Evolutionary conservation across 2,113 vertebrate genomes (phyloP), one percentile per base, ranked within the genome.

Genomic region (Rhizomys pruinosus): DNA sequence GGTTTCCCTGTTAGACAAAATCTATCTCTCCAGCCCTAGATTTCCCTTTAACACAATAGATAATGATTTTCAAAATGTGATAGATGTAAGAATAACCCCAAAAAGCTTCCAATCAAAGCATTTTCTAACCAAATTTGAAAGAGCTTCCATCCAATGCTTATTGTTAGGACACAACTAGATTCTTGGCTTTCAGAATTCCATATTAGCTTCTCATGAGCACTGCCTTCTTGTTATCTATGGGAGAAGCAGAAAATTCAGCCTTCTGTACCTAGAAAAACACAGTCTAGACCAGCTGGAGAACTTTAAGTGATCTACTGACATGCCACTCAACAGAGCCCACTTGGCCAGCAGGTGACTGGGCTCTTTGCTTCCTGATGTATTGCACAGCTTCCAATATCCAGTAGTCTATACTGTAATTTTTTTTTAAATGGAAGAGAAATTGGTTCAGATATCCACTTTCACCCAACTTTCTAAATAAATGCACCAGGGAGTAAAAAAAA

Each of bases 161-260:
- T 77, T 55, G 81, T 37, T 39, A 69, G 20, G 68, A 47, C 4
- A 57, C 55, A 74, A 73, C 27, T 55, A 63, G 42, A 77, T 52
- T 78, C 19, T 27, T 73, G 42, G 37, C 59, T 90, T 93, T 85
- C 47, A 57, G 42, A 94, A 88, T 87, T 93, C 47, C 12, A 69
- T 22, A 82, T 20, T 22, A 20, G 42, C 37, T 47, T 90, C 47
- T 55, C n/a, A 32, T 66, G 11, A 84, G 16, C 19, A 37, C n/a
- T 87, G 77, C 11, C 73, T 52, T 63, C 25, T 55, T 86, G 19
- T 44, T 15, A 17, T 52, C 25, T 85, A 32, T 82, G 5, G 17
- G 61, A 17, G 93, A 5, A 61, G 7, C 72, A 23, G 71, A 32
- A 64, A 64, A 64, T 69, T 19, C 52, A 68, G 69, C 23, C 64